Conservation (phyloP, 2,888 invertebrate species). For the Iphiclides podalirius region DNA sequence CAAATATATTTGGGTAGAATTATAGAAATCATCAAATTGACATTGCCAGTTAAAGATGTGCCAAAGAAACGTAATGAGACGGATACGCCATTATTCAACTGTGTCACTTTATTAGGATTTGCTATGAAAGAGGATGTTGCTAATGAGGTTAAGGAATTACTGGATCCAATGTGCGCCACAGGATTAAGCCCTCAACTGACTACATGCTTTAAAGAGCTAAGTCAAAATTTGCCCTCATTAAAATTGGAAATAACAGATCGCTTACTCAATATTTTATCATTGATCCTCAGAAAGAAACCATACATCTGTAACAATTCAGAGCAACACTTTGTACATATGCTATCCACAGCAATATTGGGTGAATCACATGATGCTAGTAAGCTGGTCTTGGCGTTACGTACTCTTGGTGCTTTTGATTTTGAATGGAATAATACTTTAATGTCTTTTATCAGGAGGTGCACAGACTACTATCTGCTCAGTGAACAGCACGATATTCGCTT, state of each 20-base stretch:
- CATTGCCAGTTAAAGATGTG: slow-evolving; percentile 88
- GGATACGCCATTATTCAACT: slow-evolving; percentile 95
- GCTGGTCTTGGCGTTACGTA: slow-evolving; percentile 94
- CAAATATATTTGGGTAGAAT: slow-evolving; percentile 89
- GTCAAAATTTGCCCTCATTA: slow-evolving; percentile 91
- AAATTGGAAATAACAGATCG: slow-evolving; percentile 96
- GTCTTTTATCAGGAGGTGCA: slow-evolving; percentile 95
- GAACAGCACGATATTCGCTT: slow-evolving; percentile 93
- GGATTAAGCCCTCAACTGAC: slow-evolving; percentile 95
- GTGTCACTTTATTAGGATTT: slow-evolving; percentile 94
- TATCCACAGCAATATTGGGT: slow-evolving; percentile 61
- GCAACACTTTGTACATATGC: slow-evolving; percentile 61
- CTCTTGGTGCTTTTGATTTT: slow-evolving; percentile 94
- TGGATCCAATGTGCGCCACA: slow-evolving; percentile 95
- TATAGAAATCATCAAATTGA: slow-evolving; percentile 89
- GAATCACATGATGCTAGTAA: slow-evolving; percentile 89
- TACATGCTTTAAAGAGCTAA: slow-evolving; percentile 94
- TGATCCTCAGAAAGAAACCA: slow-evolving; percentile 93
- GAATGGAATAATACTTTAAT: slow-evolving; percentile 93
- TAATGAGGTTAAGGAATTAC: slow-evolving; percentile 88
- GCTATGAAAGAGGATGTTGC: slow-evolving; percentile 91
- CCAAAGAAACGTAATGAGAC: slow-evolving; percentile 86
- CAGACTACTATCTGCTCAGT: slow-evolving; percentile 93
- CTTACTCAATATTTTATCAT: slow-evolving; percentile 92
- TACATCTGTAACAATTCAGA: slow-evolving; percentile 81